Conservation (phyloP, 2,113 vertebrate genomes). For the Halichoerus grypus region DNA sequence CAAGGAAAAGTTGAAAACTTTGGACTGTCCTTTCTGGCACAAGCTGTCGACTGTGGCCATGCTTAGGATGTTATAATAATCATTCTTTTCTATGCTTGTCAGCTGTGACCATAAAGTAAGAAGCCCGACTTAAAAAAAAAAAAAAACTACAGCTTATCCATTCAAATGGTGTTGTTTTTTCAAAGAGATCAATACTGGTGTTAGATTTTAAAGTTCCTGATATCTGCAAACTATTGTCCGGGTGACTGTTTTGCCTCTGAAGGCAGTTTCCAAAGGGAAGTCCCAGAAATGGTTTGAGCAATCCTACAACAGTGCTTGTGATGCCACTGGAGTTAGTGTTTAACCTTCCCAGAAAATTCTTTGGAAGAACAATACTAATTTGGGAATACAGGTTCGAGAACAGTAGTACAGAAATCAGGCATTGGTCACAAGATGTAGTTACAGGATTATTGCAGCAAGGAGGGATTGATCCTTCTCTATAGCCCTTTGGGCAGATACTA, state of each 20-base stretch:
- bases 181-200: conserved; percentile 26
- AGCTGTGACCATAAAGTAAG: conserved; percentile 4
- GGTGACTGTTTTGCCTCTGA: conserved; percentile 41
- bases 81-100: neutral
- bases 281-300: neutral
- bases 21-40: neutral
- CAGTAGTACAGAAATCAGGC: neutral
- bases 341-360: conserved; percentile 1
- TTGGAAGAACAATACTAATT: neutral
- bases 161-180: conserved; percentile 49
- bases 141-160: neutral
- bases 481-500: neutral
- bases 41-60: neutral
- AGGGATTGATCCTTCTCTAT: neutral
- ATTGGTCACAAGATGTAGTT: neutral
- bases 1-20: neutral
- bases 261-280: neutral
- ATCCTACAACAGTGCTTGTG: neutral
- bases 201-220: conserved; percentile 44
- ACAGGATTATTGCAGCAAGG: neutral
- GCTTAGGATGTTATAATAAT: neutral
- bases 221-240: neutral
- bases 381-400: neutral
- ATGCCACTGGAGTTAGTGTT: neutral
- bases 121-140: neutral